Conservation (phyloP, 2,113 vertebrate species). For the Ancistrus triradiatus region DNA sequence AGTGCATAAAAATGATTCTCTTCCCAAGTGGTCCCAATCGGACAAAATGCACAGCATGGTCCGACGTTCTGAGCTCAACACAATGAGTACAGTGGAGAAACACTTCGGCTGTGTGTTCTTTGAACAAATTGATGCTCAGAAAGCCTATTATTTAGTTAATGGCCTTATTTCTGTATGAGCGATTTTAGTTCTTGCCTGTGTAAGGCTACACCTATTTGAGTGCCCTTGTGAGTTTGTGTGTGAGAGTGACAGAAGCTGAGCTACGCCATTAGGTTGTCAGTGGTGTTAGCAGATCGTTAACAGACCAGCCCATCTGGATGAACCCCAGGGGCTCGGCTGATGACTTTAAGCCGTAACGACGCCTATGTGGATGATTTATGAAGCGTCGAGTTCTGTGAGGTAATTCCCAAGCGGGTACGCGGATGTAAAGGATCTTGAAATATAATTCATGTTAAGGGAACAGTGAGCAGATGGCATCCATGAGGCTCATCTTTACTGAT, state of each 20-base stretch:
- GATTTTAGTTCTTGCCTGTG: slow-evolving; percentile 19
- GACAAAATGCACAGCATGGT: too few relatives aligned
- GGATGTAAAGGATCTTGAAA: background rate
- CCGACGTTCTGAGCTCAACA: too few relatives aligned
- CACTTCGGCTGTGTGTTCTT: background rate
- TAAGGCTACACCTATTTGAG: slow-evolving; percentile 1
- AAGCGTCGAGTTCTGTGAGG: background rate
- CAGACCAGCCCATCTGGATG: slow-evolving; percentile 28
- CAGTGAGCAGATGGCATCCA: background rate
- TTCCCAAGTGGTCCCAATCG: too few relatives aligned
- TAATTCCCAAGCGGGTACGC: slow-evolving; percentile 12
- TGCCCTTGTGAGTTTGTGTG: background rate
- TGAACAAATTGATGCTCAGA: slow-evolving; percentile 15
- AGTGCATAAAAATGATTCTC: too few relatives aligned
- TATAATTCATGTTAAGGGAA: too few relatives aligned
- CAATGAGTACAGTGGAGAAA: slow-evolving; percentile 27
- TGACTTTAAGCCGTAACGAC: slow-evolving; percentile 19
- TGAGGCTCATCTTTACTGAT: background rate
- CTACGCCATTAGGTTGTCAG: slow-evolving; percentile 17
- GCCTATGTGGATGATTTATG: slow-evolving; percentile 9
- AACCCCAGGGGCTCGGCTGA: slow-evolving; percentile 20
- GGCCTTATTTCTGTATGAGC: slow-evolving; percentile 20
- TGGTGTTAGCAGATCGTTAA: slow-evolving; percentile 25
- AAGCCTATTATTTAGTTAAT: slow-evolving; percentile 26
- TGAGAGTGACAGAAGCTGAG: slow-evolving; percentile 11